Percentiles rank a stretch among this genome's conserved stretches.
Conservation (phyloP, 2,888 invertebrate species). For the Lobophora halterata region DNA sequence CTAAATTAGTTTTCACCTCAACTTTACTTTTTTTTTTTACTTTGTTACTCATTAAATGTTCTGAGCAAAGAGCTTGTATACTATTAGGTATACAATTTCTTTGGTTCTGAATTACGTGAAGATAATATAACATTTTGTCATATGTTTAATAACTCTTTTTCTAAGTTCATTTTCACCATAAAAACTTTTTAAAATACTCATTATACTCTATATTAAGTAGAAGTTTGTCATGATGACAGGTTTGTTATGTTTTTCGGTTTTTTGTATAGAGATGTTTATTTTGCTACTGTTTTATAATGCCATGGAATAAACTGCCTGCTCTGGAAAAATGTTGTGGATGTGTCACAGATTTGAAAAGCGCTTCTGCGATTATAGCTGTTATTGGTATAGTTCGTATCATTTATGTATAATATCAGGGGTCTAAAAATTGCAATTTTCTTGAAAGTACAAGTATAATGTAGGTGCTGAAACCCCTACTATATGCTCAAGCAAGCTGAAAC, state of each 20-base stretch:
- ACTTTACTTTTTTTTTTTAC: background rate
- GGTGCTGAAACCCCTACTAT: no score
- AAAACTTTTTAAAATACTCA: no score
- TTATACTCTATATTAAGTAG: no score
- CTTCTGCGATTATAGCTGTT: constrained; percentile 55
- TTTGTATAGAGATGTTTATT: constrained; percentile 10
- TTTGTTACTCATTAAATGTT: background rate
- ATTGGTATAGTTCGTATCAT: constrained; percentile 52
- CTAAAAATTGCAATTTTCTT: no score
- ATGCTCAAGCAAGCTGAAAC: no score
- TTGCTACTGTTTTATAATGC: constrained; percentile 23
- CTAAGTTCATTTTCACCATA: no score
- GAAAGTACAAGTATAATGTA: no score
- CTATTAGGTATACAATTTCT: background rate
- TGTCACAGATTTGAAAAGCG: constrained; percentile 52
- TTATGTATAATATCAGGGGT: background rate
- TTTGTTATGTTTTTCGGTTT: background rate
- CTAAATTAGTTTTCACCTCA: constrained; percentile 48
- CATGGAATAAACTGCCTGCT: constrained; percentile 31
- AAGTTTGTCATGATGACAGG: no score
- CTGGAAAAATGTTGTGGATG: constrained; percentile 46
- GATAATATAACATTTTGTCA: no score
- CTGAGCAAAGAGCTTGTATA: background rate
- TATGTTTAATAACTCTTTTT: no score
- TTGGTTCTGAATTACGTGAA: no score